A percentile compares a stretch with the other conserved stretches of the same genome.
These are phyloP conservation scores for Nothobranchius furzeri DNA, from an alignment of 2,113 vertebrate species.

Conservation along the genomic window DNA sequence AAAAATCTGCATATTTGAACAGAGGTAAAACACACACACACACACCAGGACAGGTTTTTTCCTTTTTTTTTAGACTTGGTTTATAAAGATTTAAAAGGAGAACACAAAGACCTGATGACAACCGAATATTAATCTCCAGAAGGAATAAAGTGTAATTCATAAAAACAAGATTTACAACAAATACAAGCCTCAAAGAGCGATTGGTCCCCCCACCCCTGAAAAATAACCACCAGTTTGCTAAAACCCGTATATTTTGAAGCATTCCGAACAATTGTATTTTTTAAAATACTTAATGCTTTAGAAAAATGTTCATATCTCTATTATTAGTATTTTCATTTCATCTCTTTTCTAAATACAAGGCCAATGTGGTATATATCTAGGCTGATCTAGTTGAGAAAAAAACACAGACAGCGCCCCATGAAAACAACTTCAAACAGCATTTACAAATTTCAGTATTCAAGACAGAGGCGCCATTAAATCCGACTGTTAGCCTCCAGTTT, in stretches of 20 bases:
- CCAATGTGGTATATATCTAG: constrained; percentile 87
- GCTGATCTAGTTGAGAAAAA: constrained; percentile 79
- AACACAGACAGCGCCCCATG: constrained; percentile 76
- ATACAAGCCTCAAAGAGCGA: constrained; percentile 68
- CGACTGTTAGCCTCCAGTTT: constrained; percentile 49
- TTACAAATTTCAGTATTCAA: constrained; percentile 81
- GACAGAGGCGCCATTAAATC: constrained; percentile 63
- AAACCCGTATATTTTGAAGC: constrained; percentile 86
- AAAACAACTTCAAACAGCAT: constrained; percentile 76
- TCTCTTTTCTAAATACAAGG: constrained; percentile 86
- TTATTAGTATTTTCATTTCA: constrained; percentile 83
- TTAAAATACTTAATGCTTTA: constrained; percentile 84
- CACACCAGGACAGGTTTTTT: constrained; percentile 51
- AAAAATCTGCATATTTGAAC: constrained; percentile 67
- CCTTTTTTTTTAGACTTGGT: constrained; percentile 40
- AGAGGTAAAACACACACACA: constrained; percentile 58
- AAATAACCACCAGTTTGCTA: constrained; percentile 61
- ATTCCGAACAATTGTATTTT: constrained; percentile 79
- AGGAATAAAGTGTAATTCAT: constrained; percentile 55
- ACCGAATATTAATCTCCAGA: constrained; percentile 60
- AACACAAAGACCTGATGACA: constrained; percentile 63
- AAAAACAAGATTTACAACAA: constrained; percentile 71
- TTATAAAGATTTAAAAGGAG: constrained; percentile 48
- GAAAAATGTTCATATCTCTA: constrained; percentile 84
- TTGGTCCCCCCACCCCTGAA: constrained; percentile 17